Conservation (phyloP, 2,113 vertebrate genomes). For the Cettia cetti region DNA sequence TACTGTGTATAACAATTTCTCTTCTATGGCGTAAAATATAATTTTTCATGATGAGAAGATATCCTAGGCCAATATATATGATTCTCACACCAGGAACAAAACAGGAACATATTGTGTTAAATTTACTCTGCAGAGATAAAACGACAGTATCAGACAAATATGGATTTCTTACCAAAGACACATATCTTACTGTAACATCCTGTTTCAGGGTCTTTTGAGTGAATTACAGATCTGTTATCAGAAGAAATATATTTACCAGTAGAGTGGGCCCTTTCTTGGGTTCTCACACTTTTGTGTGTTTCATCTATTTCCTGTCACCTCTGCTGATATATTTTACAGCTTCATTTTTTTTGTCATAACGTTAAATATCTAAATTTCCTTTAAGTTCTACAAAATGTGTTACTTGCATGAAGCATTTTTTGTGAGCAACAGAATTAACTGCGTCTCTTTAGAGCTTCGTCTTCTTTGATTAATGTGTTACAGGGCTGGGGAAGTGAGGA, state of each 20-base stretch:
- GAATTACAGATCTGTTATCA: not conserved
- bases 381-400: not conserved
- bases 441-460: not conserved
- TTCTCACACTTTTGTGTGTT: not conserved
- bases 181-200: conserved; percentile 50
- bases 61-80: not conserved
- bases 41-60: not conserved
- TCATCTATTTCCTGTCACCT: not conserved
- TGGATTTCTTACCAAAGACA: conserved; percentile 41
- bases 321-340: not conserved
- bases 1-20: conserved; percentile 39
- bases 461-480: not conserved
- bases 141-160: conserved; percentile 48
- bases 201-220: conserved; percentile 33
- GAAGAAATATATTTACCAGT: not conserved
- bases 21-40: not conserved
- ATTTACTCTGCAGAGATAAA: conserved; percentile 31
- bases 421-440: not conserved
- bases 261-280: not conserved
- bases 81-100: conserved; percentile 22
- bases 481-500: not conserved
- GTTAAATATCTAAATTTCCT: not conserved
- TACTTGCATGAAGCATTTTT: not conserved
- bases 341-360: not conserved
- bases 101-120: conserved; percentile 13